Percentiles rank a stretch among this genome's conserved stretches.
Conservation (phyloP, 1,140 invertebrate species). For the Orchestia grillus region DNA sequence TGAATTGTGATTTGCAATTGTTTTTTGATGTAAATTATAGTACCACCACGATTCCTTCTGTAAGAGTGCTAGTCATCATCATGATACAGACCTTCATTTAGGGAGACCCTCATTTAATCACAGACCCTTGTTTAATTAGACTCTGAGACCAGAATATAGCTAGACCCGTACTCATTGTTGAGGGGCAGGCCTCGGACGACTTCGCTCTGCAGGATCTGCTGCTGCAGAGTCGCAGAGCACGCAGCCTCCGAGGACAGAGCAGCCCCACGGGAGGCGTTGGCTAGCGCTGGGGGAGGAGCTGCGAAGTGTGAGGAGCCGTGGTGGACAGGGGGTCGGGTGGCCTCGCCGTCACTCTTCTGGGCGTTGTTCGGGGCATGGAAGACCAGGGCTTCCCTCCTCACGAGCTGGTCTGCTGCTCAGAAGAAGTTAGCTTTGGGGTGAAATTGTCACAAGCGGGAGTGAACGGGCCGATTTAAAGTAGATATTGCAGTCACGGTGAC, state of each 20-base stretch:
- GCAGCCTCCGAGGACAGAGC: conserved; percentile 57
- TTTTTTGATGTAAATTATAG: too few relatives aligned
- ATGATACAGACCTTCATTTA: too few relatives aligned
- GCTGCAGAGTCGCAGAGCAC: conserved; percentile 63
- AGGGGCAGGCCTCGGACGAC: conserved; percentile 63
- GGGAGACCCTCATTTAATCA: too few relatives aligned
- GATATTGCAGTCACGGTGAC: too few relatives aligned
- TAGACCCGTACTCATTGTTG: conserved; percentile 65
- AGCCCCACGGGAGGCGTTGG: conserved; percentile 56
- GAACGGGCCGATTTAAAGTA: too few relatives aligned
- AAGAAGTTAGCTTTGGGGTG: background rate
- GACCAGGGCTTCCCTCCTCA: background rate
- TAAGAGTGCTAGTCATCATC: too few relatives aligned
- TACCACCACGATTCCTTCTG: too few relatives aligned
- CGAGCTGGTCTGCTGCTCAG: background rate
- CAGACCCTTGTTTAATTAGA: too few relatives aligned
- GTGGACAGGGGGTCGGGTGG: background rate
- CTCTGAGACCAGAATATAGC: too few relatives aligned
- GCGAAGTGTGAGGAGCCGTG: background rate
- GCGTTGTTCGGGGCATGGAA: background rate
- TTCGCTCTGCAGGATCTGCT: conserved; percentile 66
- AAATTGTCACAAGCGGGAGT: too few relatives aligned
- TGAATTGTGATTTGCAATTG: too few relatives aligned
- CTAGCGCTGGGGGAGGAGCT: background rate
- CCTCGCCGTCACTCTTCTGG: too few relatives aligned